These are phyloP conservation scores for Opisthocomus hoazin DNA, from an alignment of 2,113 vertebrate genomes.

Conservation along the genomic window DNA sequence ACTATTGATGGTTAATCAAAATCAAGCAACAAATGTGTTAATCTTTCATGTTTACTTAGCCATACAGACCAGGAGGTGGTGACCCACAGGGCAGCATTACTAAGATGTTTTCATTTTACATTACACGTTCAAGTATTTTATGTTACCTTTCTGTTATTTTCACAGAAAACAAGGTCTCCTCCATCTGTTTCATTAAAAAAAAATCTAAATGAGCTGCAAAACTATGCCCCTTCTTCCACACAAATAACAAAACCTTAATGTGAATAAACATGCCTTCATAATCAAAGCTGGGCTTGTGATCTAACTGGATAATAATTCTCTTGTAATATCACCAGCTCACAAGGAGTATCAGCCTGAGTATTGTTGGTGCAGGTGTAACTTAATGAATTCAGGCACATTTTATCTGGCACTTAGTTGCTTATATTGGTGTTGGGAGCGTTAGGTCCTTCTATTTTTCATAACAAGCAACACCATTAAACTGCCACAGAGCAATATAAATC, in stretches of 20 bases:
- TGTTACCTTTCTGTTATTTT: conserved; percentile 18
- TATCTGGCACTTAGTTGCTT: conserved; percentile 37
- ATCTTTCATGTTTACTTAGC: not conserved
- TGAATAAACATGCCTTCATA: conserved; percentile 38
- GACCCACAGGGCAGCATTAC: not conserved
- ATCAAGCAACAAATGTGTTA: not conserved
- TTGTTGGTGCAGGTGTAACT: conserved; percentile 69
- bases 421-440: conserved; percentile 6
- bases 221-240: not conserved
- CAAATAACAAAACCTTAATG: conserved; percentile 30
- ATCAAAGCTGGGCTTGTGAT: conserved; percentile 27
- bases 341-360: conserved; percentile 48
- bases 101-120: not conserved
- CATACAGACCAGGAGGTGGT: not conserved
- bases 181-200: not conserved
- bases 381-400: conserved; percentile 29
- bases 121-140: not conserved
- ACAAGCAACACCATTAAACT: conserved; percentile 35
- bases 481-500: conserved; percentile 24
- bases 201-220: not conserved
- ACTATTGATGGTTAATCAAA: not conserved
- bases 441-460: conserved; percentile 36
- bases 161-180: not conserved
- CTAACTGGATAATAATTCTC: conserved; percentile 32
- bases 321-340: conserved; percentile 46